Conservation (phyloP, 1,140 invertebrate genomes). For the Gryllus bimaculatus region DNA sequence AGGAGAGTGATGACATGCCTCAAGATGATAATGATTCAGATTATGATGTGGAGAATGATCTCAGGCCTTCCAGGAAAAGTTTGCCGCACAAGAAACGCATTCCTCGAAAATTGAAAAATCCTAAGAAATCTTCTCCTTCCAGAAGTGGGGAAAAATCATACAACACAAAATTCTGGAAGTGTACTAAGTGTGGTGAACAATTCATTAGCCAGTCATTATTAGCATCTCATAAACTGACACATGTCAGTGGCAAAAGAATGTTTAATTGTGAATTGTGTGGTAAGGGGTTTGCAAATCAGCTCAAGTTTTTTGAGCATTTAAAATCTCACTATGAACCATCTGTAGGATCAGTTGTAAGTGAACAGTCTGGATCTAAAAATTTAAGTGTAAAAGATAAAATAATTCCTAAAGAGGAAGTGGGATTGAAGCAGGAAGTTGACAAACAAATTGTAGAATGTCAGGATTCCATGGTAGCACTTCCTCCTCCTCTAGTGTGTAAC, state of each 20-base stretch:
- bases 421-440: constrained; percentile 16
- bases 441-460: not conserved
- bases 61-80: constrained; percentile 42
- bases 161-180: constrained; percentile 32
- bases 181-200: constrained; percentile 33
- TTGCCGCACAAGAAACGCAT: constrained; percentile 55
- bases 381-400: constrained; percentile 28
- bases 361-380: not conserved
- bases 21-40: constrained; percentile 28
- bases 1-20: constrained; percentile 20
- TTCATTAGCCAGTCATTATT: constrained; percentile 30
- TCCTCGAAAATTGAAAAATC: constrained; percentile 42
- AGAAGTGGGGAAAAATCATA: constrained; percentile 18
- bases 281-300: constrained; percentile 51
- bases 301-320: constrained; percentile 71
- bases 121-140: constrained; percentile 30
- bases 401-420: constrained; percentile 7
- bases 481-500: constrained; percentile 37
- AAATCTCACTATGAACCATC: constrained; percentile 66
- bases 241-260: constrained; percentile 22
- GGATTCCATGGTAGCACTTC: constrained; percentile 24
- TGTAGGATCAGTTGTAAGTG: not conserved
- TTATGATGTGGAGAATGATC: constrained; percentile 27
- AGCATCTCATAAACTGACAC: constrained; percentile 27
- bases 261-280: constrained; percentile 61